These are phyloP conservation scores for Montipora capricornis DNA, from an alignment of 64 coral and sea anemone genomes.

Conservation along the genomic window DNA sequence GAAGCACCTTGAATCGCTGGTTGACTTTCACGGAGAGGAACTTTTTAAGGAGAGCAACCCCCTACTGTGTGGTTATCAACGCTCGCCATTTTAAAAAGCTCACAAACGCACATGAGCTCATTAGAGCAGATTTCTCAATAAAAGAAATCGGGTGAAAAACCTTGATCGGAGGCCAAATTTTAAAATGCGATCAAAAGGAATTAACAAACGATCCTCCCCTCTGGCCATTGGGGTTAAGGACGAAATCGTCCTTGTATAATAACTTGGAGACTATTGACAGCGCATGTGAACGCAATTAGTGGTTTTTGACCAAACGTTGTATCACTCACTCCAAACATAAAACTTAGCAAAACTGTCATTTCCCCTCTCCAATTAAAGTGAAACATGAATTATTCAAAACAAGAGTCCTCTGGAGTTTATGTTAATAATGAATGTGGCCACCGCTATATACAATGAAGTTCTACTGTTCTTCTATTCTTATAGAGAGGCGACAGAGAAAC, in stretches of 20 bases:
- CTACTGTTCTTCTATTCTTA: neutral
- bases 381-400: conserved; percentile 36
- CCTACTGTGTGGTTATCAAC: neutral
- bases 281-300: too few relatives aligned
- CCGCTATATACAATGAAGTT: conserved; percentile 34
- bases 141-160: neutral
- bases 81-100: neutral
- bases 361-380: neutral
- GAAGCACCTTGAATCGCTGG: neutral
- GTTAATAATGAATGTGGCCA: conserved; percentile 38
- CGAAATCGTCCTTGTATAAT: too few relatives aligned
- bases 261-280: too few relatives aligned
- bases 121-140: neutral
- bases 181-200: neutral
- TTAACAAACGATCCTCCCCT: neutral
- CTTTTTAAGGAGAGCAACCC: neutral
- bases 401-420: neutral
- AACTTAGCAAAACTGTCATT: neutral
- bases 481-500: neutral
- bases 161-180: neutral
- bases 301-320: neutral
- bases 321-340: neutral
- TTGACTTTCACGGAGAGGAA: neutral
- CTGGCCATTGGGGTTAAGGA: too few relatives aligned
- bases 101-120: neutral